A percentile compares a stretch with the other conserved stretches of the same genome.
Evolutionary conservation across 2,888 invertebrate species (phyloP).

Genomic region (Plemyria rubiginata): DNA sequence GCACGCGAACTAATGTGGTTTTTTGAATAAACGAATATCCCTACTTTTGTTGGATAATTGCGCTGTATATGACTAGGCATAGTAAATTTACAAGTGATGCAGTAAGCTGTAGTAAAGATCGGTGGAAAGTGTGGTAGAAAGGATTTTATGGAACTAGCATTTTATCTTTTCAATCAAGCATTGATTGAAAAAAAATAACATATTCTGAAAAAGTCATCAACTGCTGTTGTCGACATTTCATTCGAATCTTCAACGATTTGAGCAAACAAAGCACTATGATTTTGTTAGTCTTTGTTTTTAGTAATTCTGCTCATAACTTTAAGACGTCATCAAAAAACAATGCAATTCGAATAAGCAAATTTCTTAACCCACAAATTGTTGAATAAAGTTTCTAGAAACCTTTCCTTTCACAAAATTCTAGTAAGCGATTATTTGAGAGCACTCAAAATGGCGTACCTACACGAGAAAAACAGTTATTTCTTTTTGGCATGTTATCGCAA

Average conservation of each 20-base stretch:
- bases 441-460: conserved; percentile 8
- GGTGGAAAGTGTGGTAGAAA: too few species aligned
- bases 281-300: not conserved
- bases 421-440: not conserved
- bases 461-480: conserved; percentile 21
- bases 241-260: not conserved
- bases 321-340: not conserved
- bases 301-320: not conserved
- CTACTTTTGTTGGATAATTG: not conserved
- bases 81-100: too few species aligned
- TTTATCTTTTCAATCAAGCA: too few species aligned
- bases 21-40: conserved; percentile 11
- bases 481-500: conserved; percentile 53
- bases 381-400: not conserved
- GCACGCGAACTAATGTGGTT: conserved; percentile 29
- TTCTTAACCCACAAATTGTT: not conserved
- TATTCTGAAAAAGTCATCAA: too few species aligned
- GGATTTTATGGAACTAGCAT: too few species aligned
- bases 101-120: too few species aligned
- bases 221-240: too few species aligned
- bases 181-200: too few species aligned
- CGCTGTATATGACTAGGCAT: not conserved
- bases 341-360: not conserved
- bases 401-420: not conserved
- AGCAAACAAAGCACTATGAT: not conserved